Evolutionary conservation across 1,140 invertebrate genomes (phyloP), one percentile per base, ranked within the genome.

Genomic region (Habropoda laboriosa): DNA sequence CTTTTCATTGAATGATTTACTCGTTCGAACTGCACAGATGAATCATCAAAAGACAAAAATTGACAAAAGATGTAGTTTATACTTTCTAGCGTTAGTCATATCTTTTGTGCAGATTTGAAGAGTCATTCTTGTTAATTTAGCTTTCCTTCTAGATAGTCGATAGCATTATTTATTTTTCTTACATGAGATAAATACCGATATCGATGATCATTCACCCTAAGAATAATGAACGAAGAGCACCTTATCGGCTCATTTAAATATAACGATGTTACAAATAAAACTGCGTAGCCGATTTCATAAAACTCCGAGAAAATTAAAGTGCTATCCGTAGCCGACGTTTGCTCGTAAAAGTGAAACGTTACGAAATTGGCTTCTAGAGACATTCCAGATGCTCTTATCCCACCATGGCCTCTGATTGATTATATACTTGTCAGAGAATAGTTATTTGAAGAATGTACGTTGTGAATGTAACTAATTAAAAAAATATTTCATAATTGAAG

Each of bases 341-440:
- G 42, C 35, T 55, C 40, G 38, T 42, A 57, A 57, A 55, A 57
- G 51, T 71, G 40, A 35, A 35, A 30, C 67, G 12, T 55, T 38
- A 51, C 8, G 51, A 40, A 55, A 38, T 57, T 71, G 3, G 42
- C 42, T 66, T 66, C 63, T 47, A 66, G 42, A 42, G 42, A 47
- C 27, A 42, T 16, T 47, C 42, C 24, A 47, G 27, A 27, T 27
- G 18, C 47, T 27, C 40, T 47, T 30, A 30, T 32, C 24, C 27
- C 27, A 47, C n/a, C 16, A 12, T 30, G 21, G n/a, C 0, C 10
- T 10, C 12, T n/a, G 63, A 66, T 61, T 3, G 57, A 58, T 21
- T 24, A 7, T 27, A 5, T n/a, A 32, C 18, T 61, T 27, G 10
- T 32, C 12, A 13, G 21, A 16, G 8, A 53, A 24, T 4, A 7